Evolutionary conservation across 2,797 vertebrate genomes (phyloP), one percentile per base, ranked within the genome.

Genomic region (Steatocranus sp.): DNA sequence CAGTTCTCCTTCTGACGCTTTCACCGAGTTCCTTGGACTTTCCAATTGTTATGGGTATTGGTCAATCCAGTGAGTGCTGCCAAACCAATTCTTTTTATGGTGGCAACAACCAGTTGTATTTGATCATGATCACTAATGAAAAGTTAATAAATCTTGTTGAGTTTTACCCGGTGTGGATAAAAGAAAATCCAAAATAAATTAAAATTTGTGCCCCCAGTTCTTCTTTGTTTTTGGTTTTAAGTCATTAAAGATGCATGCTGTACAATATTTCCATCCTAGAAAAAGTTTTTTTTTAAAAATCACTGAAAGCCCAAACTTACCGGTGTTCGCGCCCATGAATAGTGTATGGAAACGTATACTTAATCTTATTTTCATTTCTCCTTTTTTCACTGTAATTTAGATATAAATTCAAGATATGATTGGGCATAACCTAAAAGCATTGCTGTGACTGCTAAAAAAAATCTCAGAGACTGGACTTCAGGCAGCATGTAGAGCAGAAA

Each of bases 211-310:
- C 1, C n/a, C 0, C 34, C 34, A 66, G 36, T 66, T 41, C 34
- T 66, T 66, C 11, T 12, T 63, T 36, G 27, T 58, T 58, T 61
- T 15, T 15, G 27, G 8, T 4, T 15, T 15, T 9, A 41, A 66
- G 61, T 38, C 27, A 56, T 56, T 56, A 32, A 32, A 56, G 5
- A 56, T 56, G 27, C 15, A 18, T 18, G 27, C 54, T 23, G 20
- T 66, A 41, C 8, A 66, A 10, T 66, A 23, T 1, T 66, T 66
- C 36, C 36, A 66, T 1, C 61, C 34, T 15, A 3, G 20, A 25
- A 66, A 66, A 66, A 3, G 5, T 32, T 25, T 5, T 10, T 34
- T 1, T 4, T 3, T 1, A 0, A 0, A 66, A 23, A 23, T 10
- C n/a, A 41, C 12, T 25, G 36, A 41, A 66, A 66, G 36, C 61